phyloP scores from a whole-genome alignment of 30 jellyfish, hydroid and myxozoan species.

The Rhopilema esculentum region DNA sequence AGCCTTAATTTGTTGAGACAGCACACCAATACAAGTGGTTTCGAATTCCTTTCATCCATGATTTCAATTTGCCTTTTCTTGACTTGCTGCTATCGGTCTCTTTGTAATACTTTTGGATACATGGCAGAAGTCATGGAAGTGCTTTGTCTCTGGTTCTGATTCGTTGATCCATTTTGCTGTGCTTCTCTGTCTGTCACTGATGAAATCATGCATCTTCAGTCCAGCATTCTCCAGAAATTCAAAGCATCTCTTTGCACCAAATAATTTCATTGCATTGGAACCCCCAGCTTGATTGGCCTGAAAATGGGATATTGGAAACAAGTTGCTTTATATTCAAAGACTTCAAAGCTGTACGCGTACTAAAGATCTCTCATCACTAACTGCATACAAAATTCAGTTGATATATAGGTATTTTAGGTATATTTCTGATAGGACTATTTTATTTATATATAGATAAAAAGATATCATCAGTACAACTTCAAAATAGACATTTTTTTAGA shows the following conservation, averaged over 20 bases:
- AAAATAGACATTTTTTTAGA: constrained; percentile 25
- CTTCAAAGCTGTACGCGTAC: not conserved
- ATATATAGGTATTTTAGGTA: too few relatives aligned
- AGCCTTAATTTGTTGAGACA: constrained; percentile 39
- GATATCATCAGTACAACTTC: constrained; percentile 57
- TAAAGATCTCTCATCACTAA: not conserved
- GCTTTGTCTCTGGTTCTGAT: constrained; percentile 8
- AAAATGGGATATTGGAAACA: too few relatives aligned
- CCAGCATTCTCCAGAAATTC: not conserved
- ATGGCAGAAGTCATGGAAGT: too few relatives aligned
- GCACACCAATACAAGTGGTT: constrained; percentile 36
- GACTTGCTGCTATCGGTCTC: constrained; percentile 2
- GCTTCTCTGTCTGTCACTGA: constrained; percentile 27
- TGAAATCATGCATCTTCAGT: not conserved
- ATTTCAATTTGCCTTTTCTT: too few relatives aligned
- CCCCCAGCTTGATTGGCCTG: constrained; percentile 9
- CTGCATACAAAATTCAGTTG: not conserved
- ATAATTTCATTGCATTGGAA: constrained; percentile 2
- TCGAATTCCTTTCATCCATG: too few relatives aligned
- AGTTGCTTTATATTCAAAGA: not conserved
- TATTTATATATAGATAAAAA: not conserved
- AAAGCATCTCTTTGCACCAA: too few relatives aligned
- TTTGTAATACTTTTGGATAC: too few relatives aligned
- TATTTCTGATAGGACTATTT: too few relatives aligned
- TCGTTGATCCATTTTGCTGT: constrained; percentile 29